Evolutionary conservation across 2,797 vertebrate genomes (phyloP), one percentile per base, ranked within the genome.

Genomic region (Eurystomus glaucurus): DNA sequence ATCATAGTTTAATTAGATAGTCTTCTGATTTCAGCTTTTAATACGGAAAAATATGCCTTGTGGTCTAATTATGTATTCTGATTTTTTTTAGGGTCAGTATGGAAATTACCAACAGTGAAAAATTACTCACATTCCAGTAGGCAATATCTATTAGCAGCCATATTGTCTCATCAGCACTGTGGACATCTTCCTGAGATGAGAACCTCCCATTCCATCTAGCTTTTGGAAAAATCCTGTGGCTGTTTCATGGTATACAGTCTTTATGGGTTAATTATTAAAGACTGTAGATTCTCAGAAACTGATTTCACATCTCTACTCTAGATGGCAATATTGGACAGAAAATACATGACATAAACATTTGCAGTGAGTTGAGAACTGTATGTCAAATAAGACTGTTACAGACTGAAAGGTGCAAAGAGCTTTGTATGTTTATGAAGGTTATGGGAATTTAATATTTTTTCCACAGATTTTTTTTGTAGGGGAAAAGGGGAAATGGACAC

Each of bases 21-120:
- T 62, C 41, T 48, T 82, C n/a, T 57, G 61, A 14, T 70, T 75
- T 54, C 50, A 50, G 18, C 19, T 93, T 89, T 77, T 72, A 77
- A 62, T 81, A 21, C 33, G 65, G 28, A 15, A 87, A 48, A 58
- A 45, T 16, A 60, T 11, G 29, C 31, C 37, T 82, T 72, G 15
- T 92, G 55, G n/a, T 79, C 92, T 98, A 88, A 98, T 96, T 55
- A 39, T 37, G 3, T 94, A 17, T 97, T 97, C 90, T 71, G 14
- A 61, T 96, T 96, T 23, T 94, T 98, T 98, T 95, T 98, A 99
- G 99, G 99, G 98, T 98, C 99, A 99, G 91, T 99, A 99, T 98
- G 99, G 99, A 98, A 99, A 99, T 98, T 99, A 99, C 96, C 99
- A 99, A 98, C 99, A 99, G 98, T 99, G 99, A 99, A 98, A 98